These are phyloP conservation scores for Monopterus albus DNA, from an alignment of 2,113 vertebrate species.

Conservation along the genomic window DNA sequence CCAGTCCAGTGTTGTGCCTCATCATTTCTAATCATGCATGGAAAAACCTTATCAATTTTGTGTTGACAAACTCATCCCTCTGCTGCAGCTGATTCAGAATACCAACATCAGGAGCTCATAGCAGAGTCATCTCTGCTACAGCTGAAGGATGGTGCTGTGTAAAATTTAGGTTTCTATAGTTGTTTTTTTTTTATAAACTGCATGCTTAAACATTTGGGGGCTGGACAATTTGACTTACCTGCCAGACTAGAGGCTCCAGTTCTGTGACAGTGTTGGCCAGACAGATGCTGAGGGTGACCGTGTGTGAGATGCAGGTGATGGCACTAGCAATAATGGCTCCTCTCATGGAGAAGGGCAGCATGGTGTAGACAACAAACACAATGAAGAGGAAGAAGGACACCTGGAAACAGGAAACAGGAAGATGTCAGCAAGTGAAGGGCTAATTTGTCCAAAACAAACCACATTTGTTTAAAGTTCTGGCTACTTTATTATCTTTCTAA, in stretches of 20 bases:
- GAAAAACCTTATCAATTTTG: background rate
- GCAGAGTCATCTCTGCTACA: background rate
- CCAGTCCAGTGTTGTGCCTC: conserved; percentile 2
- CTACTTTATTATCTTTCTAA: background rate
- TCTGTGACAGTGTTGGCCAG: conserved; percentile 81
- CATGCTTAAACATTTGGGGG: background rate
- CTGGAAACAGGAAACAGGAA: conserved; percentile 70
- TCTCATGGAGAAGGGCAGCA: conserved; percentile 98
- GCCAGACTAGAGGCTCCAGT: conserved; percentile 92
- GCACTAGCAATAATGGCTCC: conserved; percentile 92
- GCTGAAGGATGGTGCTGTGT: background rate
- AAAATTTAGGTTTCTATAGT: background rate
- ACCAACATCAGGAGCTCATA: background rate
- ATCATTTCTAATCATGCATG: conserved; percentile 22
- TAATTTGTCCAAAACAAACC: background rate
- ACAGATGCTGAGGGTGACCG: conserved; percentile 90
- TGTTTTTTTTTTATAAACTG: background rate
- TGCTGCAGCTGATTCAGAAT: background rate
- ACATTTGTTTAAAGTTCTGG: background rate
- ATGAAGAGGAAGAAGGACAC: conserved; percentile 99
- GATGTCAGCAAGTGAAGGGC: background rate
- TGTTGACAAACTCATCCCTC: background rate
- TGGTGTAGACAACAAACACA: conserved; percentile 98
- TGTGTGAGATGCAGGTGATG: conserved; percentile 93
- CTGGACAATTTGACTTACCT: conserved; percentile 77